Evolutionary conservation across 2,888 invertebrate genomes (phyloP), one percentile per base, ranked within the genome.

Genomic region (Pachycephus smyrnensis): DNA sequence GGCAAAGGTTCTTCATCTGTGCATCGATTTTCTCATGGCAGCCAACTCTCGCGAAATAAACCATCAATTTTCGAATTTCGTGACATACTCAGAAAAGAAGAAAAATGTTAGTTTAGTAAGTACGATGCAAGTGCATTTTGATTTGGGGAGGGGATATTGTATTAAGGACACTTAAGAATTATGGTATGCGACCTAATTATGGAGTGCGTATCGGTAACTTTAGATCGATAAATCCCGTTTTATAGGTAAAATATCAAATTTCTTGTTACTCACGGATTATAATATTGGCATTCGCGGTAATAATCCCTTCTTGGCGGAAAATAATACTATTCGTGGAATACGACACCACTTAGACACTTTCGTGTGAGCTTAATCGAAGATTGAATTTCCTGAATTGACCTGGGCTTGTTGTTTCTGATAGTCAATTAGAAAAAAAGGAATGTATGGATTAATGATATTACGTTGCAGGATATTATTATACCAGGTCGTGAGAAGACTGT

Each of bases 221-320:
- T 90, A 91, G 89, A 91, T 90, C 91, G 88, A 91, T 90, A 91
- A 91, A 89, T 89, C 82, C 81, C 85, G 83, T 87, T 88, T 85
- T 86, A 89, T 89, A 87, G 86, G 76, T 81, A 84, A 84, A 87
- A 74, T 78, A 88, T 90, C 88, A 83, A 86, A 85, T 89, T 89
- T 89, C 90, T 82, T 81, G 75, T 77, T 73, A 73, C 84, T 80
- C 82, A 78, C 82, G 89, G 90, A 91, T 91, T 91, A 90, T 90
- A 91, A 89, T 88, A 90, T 88, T 88, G 89, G 89, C 86, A 88
- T 88, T 88, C 88, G 87, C 82, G 86, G 83, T 82, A 86, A 82
- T 89, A 90, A 91, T 90, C 90, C 88, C 86, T 88, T 84, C 87
- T 82, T 85, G 85, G 83, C 84, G 86, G 88, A 89, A 90, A 90